Percentiles rank a stretch among this genome's conserved stretches.
These are phyloP conservation scores for Ormyrus nitidulus DNA, from an alignment of 2,888 invertebrate genomes.

Conservation along the genomic window DNA sequence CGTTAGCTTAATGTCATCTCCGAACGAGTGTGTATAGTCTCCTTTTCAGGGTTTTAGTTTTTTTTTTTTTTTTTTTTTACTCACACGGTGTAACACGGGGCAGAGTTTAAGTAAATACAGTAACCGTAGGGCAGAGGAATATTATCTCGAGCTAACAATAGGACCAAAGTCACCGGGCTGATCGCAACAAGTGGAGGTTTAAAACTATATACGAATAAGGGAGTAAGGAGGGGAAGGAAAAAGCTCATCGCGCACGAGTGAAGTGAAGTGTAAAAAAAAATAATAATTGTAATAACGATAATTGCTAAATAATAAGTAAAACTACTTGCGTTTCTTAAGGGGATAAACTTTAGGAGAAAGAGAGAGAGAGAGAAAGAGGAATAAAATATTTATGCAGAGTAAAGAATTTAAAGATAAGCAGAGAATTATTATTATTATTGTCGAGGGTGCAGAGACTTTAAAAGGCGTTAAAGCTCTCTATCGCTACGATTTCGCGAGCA, in stretches of 20 bases:
- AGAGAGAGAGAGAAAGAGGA: no score
- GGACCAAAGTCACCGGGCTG: slow-evolving; percentile 37
- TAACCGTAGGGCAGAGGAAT: not conserved
- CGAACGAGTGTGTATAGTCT: no score
- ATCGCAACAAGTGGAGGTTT: slow-evolving; percentile 7
- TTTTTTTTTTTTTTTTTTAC: no score
- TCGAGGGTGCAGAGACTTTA: not conserved
- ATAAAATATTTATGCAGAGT: not conserved
- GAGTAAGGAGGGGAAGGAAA: not conserved
- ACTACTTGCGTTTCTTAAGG: slow-evolving; percentile 33
- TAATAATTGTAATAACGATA: slow-evolving; percentile 22
- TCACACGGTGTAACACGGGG: not conserved
- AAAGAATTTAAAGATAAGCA: not conserved
- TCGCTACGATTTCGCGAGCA: no score
- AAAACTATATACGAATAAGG: not conserved
- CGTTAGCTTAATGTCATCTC: no score
- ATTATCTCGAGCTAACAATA: slow-evolving; percentile 27
- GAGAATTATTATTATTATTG: not conserved
- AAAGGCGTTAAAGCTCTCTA: not conserved
- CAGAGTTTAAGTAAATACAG: not conserved
- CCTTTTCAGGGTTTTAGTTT: no score
- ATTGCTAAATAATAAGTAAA: slow-evolving; percentile 13
- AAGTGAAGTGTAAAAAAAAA: slow-evolving; percentile 4
- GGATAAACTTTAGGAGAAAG: not conserved
- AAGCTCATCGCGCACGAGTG: slow-evolving; percentile 6